Percentiles rank a stretch among this genome's conserved stretches.
phyloP scores from a whole-genome alignment of 2,888 invertebrate species.

The Hemicrepidius hirtus region DNA sequence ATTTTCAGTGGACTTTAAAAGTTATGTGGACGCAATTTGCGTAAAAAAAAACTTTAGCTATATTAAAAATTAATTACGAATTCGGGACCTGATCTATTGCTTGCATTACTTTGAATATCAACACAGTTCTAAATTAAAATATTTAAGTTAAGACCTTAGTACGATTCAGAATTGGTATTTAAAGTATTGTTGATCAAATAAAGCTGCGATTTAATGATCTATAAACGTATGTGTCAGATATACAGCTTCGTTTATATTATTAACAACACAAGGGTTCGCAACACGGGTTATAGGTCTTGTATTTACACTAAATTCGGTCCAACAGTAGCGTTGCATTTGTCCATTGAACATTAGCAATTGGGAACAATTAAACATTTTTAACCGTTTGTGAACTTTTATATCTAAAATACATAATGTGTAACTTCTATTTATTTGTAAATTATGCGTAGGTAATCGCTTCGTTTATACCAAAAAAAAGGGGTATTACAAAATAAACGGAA shows the following conservation, averaged over 20 bases:
- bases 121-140: background rate
- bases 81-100: slow-evolving; percentile 25
- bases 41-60: slow-evolving; percentile 7
- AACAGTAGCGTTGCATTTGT: slow-evolving; percentile 21
- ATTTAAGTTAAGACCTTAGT: too few relatives aligned
- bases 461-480: too few relatives aligned
- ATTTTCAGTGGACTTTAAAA: slow-evolving; percentile 20
- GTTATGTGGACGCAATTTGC: background rate
- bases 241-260: slow-evolving; percentile 23
- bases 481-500: too few relatives aligned
- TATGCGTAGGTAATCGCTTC: too few relatives aligned
- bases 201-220: slow-evolving; percentile 7
- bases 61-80: slow-evolving; percentile 12
- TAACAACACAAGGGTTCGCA: slow-evolving; percentile 40
- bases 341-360: slow-evolving; percentile 16
- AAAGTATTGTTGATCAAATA: slow-evolving; percentile 8
- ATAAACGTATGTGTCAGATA: slow-evolving; percentile 18
- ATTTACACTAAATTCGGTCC: slow-evolving; percentile 31
- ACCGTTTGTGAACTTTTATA: slow-evolving; percentile 10
- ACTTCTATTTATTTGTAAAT: too few relatives aligned
- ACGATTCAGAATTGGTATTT: background rate
- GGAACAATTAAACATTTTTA: slow-evolving; percentile 25
- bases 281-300: slow-evolving; percentile 38
- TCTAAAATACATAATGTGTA: background rate
- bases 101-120: slow-evolving; percentile 16